phyloP scores from a whole-genome alignment of 2,888 invertebrate species.

The Molorchus minor region DNA sequence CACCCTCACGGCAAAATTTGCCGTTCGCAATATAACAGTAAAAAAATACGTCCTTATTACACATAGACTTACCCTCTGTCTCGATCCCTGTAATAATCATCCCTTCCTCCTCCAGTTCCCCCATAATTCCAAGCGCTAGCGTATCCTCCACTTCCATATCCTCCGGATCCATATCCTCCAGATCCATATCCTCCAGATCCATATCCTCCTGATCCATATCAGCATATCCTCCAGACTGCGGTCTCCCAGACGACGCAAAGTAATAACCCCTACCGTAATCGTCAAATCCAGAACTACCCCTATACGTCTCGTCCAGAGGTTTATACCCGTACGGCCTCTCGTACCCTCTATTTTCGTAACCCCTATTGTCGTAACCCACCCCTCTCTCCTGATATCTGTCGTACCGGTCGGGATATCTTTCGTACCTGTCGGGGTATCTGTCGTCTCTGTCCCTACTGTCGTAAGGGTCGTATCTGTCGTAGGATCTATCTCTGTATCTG shows the following conservation, averaged over 20 bases:
- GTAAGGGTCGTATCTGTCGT: constrained; percentile 14
- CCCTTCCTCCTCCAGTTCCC: constrained; percentile 41
- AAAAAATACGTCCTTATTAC: too few species aligned
- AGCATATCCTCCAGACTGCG: constrained; percentile 58
- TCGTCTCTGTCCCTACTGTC: constrained; percentile 57
- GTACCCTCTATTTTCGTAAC: constrained; percentile 64
- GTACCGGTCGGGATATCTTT: constrained; percentile 20
- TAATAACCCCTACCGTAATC: constrained; percentile 70
- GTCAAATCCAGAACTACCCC: constrained; percentile 72
- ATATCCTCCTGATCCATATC: constrained; percentile 21
- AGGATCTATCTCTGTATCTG: constrained; percentile 47
- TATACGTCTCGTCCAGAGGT: constrained; percentile 69
- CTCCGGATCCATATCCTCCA: constrained; percentile 29
- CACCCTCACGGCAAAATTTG: too few species aligned
- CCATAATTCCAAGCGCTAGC: constrained; percentile 51
- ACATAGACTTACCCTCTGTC: constrained; percentile 37
- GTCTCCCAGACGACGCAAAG: constrained; percentile 67
- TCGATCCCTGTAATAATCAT: constrained; percentile 39
- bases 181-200: constrained; percentile 23
- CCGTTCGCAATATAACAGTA: too few species aligned
- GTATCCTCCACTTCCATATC: constrained; percentile 42
- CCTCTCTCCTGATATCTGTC: constrained; percentile 47
- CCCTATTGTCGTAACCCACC: constrained; percentile 53
- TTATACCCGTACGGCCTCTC: constrained; percentile 59
- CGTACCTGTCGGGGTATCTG: constrained; percentile 32